Base-by-base conservation (phyloP, 1,140 invertebrate species). In the Drosophila neocordata region DNA sequence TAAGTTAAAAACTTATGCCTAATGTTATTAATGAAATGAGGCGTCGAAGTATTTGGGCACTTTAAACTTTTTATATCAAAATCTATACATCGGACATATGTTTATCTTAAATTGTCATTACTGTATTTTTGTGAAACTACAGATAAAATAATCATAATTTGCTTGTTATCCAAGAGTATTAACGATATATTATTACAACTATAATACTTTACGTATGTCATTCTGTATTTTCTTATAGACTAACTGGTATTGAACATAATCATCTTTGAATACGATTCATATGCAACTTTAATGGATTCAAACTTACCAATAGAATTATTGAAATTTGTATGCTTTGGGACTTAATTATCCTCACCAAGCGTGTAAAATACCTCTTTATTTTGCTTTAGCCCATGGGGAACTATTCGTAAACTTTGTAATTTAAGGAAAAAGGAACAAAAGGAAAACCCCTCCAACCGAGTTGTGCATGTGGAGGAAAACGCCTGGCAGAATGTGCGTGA, bases 331-430 rank as follows among this genome's bases (percentile, higher is more conserved):
- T 48, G 15, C 41, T 48, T 48, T 9, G 41, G 8, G 41, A 48
- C 41, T 44, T 44, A 44, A 48, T 48, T 48, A 48, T 56, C 7
- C 24, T 7, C 53, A 56, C 27, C 6, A 34, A 56, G 27, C 53
- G 13, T 56, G 13, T 22, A 34, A 34, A 56, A 18, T 13, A 18
- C 53, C 13, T 24, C 53, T 56, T 56, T 34, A 34, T 34, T 15
- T 31, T 15, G n/a, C 15, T n/a, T 13, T 15, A 56, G 4, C 31
- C 53, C 13, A 34, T 34, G 13, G 53, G 53, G 53, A 56, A 56
- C 53, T 56, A 34, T 56, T 34, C 31, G n/a, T 13, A 56, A 56
- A 56, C 53, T 56, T 56, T 34, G 15, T 56, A 56, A 56, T 56
- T 56, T 56, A 11, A 56, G n/a, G 15, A 48, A 48, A 48, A 48